Conservation (phyloP, 2,113 vertebrate genomes). For the Oncorhynchus tshawytscha region DNA sequence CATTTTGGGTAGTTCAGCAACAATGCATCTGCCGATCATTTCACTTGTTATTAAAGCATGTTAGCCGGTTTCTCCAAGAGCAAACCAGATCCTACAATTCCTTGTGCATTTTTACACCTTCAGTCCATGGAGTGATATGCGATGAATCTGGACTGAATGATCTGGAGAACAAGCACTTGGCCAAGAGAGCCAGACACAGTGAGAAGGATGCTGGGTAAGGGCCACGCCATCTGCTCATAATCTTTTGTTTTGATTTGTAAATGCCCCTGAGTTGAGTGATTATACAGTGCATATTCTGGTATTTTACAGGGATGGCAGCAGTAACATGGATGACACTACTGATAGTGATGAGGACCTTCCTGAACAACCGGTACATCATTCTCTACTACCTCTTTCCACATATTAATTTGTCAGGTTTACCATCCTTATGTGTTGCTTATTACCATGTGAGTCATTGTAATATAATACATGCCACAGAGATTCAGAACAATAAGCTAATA, state of each 20-base stretch:
- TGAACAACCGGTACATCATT: constrained; percentile 75
- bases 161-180: constrained; percentile 80
- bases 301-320: constrained; percentile 67
- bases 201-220: constrained; percentile 76
- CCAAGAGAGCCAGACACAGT: constrained; percentile 81
- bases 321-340: constrained; percentile 71
- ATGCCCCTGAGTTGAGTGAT: too few relatives aligned
- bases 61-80: too few relatives aligned
- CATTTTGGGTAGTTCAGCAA: not conserved
- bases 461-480: too few relatives aligned
- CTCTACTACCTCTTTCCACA: not conserved
- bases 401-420: not conserved
- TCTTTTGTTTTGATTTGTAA: not conserved
- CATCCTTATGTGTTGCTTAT: not conserved
- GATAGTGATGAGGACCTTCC: constrained; percentile 73
- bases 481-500: too few relatives aligned
- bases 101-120: not conserved
- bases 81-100: not conserved
- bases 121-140: constrained; percentile 81
- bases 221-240: not conserved
- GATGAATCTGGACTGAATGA: constrained; percentile 72
- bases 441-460: not conserved
- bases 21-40: not conserved
- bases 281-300: not conserved
- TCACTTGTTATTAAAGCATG: not conserved